Base-by-base conservation (phyloP, 2,797 vertebrate genomes). In the Babyrousa celebensis region DNA sequence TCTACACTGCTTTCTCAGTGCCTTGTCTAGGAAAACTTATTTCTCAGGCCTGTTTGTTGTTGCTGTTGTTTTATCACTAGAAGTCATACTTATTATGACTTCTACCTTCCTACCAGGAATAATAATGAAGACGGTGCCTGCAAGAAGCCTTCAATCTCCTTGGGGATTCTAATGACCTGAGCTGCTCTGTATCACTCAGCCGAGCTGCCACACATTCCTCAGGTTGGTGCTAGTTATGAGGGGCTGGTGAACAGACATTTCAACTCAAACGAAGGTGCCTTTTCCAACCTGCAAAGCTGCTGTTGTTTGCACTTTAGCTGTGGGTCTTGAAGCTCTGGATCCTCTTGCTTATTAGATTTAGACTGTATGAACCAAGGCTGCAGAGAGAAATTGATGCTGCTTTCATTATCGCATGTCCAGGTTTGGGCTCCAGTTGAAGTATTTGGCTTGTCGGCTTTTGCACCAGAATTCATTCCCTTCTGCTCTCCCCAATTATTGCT, bases 271-370 rank as follows among this genome's bases (percentile, higher is more conserved):
- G 27, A 96, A 93, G 83, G n/a, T 77, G 25, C 82, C 25, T 88
- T 96, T 96, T 84, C 89, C 71, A 90, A 87, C 56, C 94, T 93
- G 82, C 95, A 96, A 23, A 11, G 84, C 52, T 96, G 62, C 63
- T 7, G 75, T 70, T 72, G 75, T 95, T 97, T 97, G 94, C 93
- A 91, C 95, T 96, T 96, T 56, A 96, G 94, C 95, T 93, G 12
- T 58, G 88, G 85, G 93, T 96, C 97, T 98, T 90, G 48, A 56
- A 21, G 85, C 79, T 97, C 83, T 93, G 89, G 93, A 89, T 96
- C 95, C 97, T 96, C 89, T 95, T 98, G 96, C 95, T 98, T 97
- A 78, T 94, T 97, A 97, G 97, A 93, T 96, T 98, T 97, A 97
- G 96, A 97, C 97, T 96, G 95, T 94, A 97, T 97, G 96, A 97